These are phyloP conservation scores for Cheilosia grossa DNA, from an alignment of 2,888 invertebrate species.

Conservation along the genomic window DNA sequence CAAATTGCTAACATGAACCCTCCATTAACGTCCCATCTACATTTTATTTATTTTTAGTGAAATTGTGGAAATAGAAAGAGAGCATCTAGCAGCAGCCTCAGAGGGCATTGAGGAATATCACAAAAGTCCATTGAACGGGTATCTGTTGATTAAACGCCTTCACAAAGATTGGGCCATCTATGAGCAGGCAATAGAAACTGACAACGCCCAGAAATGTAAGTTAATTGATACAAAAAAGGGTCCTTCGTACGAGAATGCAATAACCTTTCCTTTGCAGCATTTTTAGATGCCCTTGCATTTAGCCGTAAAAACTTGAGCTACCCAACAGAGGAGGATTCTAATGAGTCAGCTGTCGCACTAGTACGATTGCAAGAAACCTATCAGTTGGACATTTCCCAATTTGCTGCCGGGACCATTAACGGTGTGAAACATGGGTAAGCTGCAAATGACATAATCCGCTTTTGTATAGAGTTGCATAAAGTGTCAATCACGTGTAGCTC, in stretches of 20 bases:
- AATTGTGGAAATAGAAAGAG: conserved; percentile 87
- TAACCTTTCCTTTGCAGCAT: conserved; percentile 84
- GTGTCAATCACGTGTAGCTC: conserved; percentile 81
- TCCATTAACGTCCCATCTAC: too few species aligned
- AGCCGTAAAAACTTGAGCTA: conserved; percentile 90
- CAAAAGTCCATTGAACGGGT: conserved; percentile 97
- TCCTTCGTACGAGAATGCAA: too few species aligned
- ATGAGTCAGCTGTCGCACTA: conserved; percentile 96
- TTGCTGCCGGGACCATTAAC: conserved; percentile 93
- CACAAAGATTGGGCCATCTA: conserved; percentile 95
- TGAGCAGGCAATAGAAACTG: conserved; percentile 88
- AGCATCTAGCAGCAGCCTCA: conserved; percentile 88
- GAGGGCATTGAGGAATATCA: conserved; percentile 91
- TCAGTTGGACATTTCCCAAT: conserved; percentile 91
- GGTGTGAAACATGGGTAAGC: conserved; percentile 90
- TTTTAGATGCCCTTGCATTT: conserved; percentile 89
- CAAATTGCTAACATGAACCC: too few species aligned
- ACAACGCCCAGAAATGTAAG: conserved; percentile 84
- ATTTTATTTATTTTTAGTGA: conserved; percentile 76
- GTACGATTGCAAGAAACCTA: conserved; percentile 97
- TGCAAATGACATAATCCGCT: too few species aligned
- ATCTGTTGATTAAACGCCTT: conserved; percentile 95
- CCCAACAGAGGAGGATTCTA: conserved; percentile 95
- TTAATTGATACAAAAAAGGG: neutral
- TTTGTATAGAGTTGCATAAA: neutral